A percentile compares a stretch with the other conserved stretches of the same genome.
phyloP scores from a whole-genome alignment of 2,797 vertebrate genomes.

The Anisognathus igniventris region DNA sequence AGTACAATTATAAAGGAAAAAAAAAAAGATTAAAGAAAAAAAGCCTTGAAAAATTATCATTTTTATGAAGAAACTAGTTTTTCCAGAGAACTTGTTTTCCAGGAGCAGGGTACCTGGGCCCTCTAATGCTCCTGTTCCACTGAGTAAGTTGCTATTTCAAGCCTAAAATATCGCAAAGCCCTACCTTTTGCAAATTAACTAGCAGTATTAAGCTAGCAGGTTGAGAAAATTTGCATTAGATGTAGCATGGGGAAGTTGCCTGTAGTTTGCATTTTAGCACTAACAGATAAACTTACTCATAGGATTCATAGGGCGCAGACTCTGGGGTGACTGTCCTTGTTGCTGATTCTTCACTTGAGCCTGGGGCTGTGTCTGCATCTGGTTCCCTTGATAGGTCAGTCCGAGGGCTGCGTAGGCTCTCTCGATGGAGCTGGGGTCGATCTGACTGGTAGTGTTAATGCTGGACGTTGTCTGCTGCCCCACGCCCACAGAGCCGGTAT shows the following conservation, averaged over 20 bases:
- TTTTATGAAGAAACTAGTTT: not conserved
- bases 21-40: not conserved
- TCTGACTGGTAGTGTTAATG: constrained; percentile 90
- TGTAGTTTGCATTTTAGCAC: not conserved
- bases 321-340: constrained; percentile 81
- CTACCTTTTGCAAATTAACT: not conserved
- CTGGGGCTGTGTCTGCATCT: constrained; percentile 85
- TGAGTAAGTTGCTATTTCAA: not conserved
- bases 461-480: constrained; percentile 85
- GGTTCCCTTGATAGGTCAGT: constrained; percentile 94
- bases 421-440: constrained; percentile 97
- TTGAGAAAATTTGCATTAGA: not conserved
- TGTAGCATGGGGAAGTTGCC: not conserved
- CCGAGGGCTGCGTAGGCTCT: constrained; percentile 94
- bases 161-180: not conserved
- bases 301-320: constrained; percentile 83
- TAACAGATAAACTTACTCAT: constrained; percentile 80
- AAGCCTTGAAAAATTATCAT: not conserved
- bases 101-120: not conserved
- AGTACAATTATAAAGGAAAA: not conserved
- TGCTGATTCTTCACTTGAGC: constrained; percentile 79
- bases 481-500: constrained; percentile 83
- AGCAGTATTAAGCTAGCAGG: not conserved
- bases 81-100: not conserved
- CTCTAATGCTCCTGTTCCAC: not conserved